These are phyloP conservation scores for Myotis pilosus DNA, from an alignment of 2,797 vertebrate genomes.

Conservation along the genomic window DNA sequence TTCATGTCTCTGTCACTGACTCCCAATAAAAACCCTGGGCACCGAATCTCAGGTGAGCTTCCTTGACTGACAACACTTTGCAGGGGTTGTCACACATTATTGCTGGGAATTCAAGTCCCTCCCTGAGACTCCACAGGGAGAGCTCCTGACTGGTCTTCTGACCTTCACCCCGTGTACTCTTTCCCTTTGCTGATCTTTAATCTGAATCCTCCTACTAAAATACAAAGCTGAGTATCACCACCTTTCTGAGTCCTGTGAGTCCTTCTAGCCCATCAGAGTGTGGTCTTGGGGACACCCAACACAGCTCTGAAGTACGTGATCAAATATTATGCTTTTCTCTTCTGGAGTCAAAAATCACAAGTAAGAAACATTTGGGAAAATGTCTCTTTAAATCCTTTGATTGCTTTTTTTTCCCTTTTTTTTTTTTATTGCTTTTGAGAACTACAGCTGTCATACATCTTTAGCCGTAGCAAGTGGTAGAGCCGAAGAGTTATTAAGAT, in stretches of 20 bases:
- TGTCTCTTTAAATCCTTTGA: neutral
- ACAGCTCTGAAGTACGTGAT: neutral
- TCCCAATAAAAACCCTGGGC: neutral
- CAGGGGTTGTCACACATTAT: neutral
- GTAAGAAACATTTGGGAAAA: neutral
- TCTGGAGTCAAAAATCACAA: neutral
- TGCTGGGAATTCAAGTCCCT: neutral
- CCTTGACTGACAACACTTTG: neutral
- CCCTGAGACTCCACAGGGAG: neutral
- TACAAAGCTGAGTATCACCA: neutral
- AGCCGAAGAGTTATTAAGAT: neutral
- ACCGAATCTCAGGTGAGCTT: neutral
- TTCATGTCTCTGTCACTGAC: neutral
- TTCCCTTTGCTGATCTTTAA: neutral
- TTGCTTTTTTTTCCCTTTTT: neutral
- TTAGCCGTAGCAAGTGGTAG: neutral
- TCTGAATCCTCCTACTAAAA: neutral
- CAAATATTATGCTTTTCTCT: neutral
- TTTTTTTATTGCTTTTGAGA: neutral
- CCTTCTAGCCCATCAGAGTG: neutral
- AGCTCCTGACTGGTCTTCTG: neutral
- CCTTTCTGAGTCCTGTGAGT: neutral
- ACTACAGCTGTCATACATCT: neutral
- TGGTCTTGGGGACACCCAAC: neutral
- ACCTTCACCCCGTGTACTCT: fast-evolving